Evolutionary conservation across 2,113 vertebrate species (phyloP), one percentile per base, ranked within the genome.

Genomic region (Parotia lawesii): DNA sequence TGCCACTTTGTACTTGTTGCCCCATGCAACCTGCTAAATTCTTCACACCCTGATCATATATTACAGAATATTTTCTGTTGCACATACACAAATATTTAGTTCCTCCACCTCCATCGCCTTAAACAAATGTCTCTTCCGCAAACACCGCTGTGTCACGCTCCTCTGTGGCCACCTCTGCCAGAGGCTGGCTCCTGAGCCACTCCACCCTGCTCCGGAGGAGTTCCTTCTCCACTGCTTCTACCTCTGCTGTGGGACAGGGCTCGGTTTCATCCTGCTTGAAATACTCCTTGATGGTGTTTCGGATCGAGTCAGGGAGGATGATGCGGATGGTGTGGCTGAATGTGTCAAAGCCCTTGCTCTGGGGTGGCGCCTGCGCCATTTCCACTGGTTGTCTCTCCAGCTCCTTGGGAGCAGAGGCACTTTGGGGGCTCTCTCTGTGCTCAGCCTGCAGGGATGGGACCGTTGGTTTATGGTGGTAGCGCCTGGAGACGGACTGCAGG

Each of bases 301-400:
- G 95, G 22, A 98, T 96, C 27, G 97, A 94, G 65, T 96, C 33
- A 0, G 98, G 98, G 56, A 98, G 96, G 66, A 96, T 92, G 89
- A 98, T 96, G 19, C 10, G 97, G 90, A 98, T 98, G 42, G 97
- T 97, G 89, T 98, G 98, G 80, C 96, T 97, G 87, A 98, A 96
- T 0, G 94, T 77, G 23, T 77, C 79, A 20, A 76, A 37, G 40
- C 48, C 82, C 66, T 94, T 84, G 76, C 77, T 62, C 28, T 70
- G 81, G 38, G 51, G 23, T 85, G 96, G 97, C 23, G 85, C 72
- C 85, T 85, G 69, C 35, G 29, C 74, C 56, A 2, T 75, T 29
- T 58, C 89, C 54, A 10, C 58, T 14, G 42, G 48, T 6, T 78
- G 45, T 24, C 20, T 70, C 48, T 80, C 66, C 48, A 37, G 72